These are phyloP conservation scores for Danio rerio DNA, from an alignment of 2,113 vertebrate species.

Conservation along the genomic window DNA sequence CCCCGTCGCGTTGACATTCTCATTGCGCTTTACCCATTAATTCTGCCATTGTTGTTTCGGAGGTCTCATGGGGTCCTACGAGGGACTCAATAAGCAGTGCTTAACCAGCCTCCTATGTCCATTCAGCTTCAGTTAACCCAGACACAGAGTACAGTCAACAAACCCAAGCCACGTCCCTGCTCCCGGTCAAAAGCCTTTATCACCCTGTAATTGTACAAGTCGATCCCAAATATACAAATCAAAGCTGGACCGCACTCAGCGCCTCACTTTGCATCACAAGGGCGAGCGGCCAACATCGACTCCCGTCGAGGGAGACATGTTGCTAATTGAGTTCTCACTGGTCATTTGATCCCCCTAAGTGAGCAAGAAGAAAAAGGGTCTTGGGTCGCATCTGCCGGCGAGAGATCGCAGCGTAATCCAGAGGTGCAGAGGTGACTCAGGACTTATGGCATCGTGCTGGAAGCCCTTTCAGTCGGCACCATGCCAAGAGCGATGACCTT, in stretches of 20 bases:
- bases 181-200: slow-evolving; percentile 71
- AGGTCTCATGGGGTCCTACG: slow-evolving; percentile 78
- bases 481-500: slow-evolving; percentile 55
- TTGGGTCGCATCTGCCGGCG: slow-evolving; percentile 71
- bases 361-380: slow-evolving; percentile 83
- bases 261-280: slow-evolving; percentile 61
- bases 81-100: slow-evolving; percentile 81
- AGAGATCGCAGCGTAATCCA: slow-evolving; percentile 75
- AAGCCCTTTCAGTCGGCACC: slow-evolving; percentile 56
- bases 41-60: slow-evolving; percentile 79
- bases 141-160: slow-evolving; percentile 36
- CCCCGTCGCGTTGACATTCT: slow-evolving; percentile 80
- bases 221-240: slow-evolving; percentile 85
- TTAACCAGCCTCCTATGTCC: slow-evolving; percentile 65
- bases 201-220: slow-evolving; percentile 75
- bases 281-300: slow-evolving; percentile 51
- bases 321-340: slow-evolving; percentile 84
- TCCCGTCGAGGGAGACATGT: slow-evolving; percentile 68
- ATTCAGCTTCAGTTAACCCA: slow-evolving; percentile 45
- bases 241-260: slow-evolving; percentile 76
- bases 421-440: slow-evolving; percentile 55
- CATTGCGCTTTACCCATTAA: slow-evolving; percentile 80
- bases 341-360: slow-evolving; percentile 84
- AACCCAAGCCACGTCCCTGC: slow-evolving; percentile 44
- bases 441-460: slow-evolving; percentile 38